Evolutionary conservation across 1,140 invertebrate genomes (phyloP).

Genomic region (Aporrectodea caliginosa): DNA sequence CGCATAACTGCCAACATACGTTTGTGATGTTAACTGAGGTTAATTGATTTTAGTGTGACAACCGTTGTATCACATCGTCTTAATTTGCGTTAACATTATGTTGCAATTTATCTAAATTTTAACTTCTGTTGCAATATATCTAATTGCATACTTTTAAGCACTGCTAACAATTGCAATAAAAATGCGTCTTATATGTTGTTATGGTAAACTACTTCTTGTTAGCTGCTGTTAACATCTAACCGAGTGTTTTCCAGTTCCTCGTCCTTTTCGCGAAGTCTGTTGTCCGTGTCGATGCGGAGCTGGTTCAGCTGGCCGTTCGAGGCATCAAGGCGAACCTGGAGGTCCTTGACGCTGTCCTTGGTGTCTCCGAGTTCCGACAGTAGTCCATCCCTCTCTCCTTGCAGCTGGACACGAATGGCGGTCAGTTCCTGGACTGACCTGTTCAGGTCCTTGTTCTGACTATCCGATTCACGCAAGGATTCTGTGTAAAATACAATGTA

Average conservation of each 20-base stretch:
- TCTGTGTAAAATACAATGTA: constrained; percentile 23
- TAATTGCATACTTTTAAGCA: too few relatives aligned
- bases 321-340: constrained; percentile 50
- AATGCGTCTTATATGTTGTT: too few relatives aligned
- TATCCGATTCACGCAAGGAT: constrained; percentile 51
- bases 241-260: constrained; percentile 50
- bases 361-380: constrained; percentile 52
- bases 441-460: constrained; percentile 51
- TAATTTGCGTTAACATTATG: too few relatives aligned
- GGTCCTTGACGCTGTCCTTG: constrained; percentile 52
- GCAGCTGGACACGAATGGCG: constrained; percentile 45
- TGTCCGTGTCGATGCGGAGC: constrained; percentile 52
- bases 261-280: constrained; percentile 54
- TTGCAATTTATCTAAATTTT: too few relatives aligned
- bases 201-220: too few relatives aligned
- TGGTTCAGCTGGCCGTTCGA: constrained; percentile 50
- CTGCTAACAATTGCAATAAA: too few relatives aligned
- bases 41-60: too few relatives aligned
- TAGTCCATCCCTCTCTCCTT: constrained; percentile 52
- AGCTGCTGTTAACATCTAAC: too few relatives aligned
- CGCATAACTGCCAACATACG: too few relatives aligned
- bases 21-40: too few relatives aligned
- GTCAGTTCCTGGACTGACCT: constrained; percentile 49
- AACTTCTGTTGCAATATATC: too few relatives aligned
- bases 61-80: too few relatives aligned